Conservation (phyloP, 2,888 invertebrate species). For the Luperina testacea region DNA sequence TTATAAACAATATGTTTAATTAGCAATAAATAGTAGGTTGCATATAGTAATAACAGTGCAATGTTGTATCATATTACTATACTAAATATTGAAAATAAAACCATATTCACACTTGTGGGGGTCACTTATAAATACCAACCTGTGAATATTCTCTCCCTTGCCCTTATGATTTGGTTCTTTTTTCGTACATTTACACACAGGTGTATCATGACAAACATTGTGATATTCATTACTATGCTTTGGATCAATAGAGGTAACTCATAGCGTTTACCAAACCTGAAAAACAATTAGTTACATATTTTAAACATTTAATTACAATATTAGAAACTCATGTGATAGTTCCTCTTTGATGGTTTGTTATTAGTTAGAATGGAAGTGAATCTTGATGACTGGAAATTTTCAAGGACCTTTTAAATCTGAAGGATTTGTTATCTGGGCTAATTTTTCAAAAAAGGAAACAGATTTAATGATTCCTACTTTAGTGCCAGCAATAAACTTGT, state of each 20-base stretch:
- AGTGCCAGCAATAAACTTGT: background rate
- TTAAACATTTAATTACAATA: background rate
- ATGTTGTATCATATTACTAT: slow-evolving; percentile 21
- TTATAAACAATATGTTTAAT: slow-evolving; percentile 47
- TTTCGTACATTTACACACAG: slow-evolving; percentile 96
- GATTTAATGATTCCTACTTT: background rate
- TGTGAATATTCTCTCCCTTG: slow-evolving; percentile 95
- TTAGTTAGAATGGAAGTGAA: background rate
- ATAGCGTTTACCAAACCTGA: slow-evolving; percentile 99
- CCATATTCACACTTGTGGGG: slow-evolving; percentile 24
- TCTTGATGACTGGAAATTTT: background rate
- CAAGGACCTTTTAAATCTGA: background rate
- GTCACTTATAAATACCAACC: slow-evolving; percentile 89
- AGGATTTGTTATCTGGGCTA: no score
- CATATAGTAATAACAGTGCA: slow-evolving; percentile 52
- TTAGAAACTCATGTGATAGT: background rate
- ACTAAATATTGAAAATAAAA: slow-evolving; percentile 39
- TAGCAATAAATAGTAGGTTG: slow-evolving; percentile 51
- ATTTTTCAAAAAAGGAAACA: background rate
- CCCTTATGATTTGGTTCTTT: slow-evolving; percentile 94
- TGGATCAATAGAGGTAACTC: slow-evolving; percentile 98
- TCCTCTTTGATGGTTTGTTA: background rate
- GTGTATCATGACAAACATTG: slow-evolving; percentile 98
- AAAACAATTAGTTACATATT: slow-evolving; percentile 71
- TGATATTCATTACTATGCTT: slow-evolving; percentile 98